These are phyloP conservation scores for Ceratina australensis DNA, from an alignment of 1,140 invertebrate species.

Conservation along the genomic window DNA sequence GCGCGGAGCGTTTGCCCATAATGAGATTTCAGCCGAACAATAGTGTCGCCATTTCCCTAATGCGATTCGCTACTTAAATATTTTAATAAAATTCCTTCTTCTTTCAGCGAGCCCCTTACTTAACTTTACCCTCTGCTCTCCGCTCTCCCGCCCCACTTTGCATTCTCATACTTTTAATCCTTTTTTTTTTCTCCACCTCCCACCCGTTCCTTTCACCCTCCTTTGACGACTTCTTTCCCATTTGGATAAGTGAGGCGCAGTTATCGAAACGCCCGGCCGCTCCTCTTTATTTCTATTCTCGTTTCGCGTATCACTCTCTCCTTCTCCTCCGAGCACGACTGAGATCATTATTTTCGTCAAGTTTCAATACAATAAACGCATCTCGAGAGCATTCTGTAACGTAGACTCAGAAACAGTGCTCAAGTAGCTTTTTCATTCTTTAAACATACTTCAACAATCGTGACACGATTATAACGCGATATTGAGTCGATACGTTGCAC, in stretches of 20 bases:
- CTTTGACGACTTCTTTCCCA: slow-evolving; percentile 44
- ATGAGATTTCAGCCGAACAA: slow-evolving; percentile 73
- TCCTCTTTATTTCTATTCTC: slow-evolving; percentile 34
- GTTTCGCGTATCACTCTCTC: background rate
- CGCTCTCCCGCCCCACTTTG: slow-evolving; percentile 31
- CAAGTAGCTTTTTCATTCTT: no score
- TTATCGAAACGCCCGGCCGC: slow-evolving; percentile 46
- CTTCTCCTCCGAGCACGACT: background rate
- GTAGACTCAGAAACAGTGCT: no score
- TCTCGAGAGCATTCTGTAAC: no score
- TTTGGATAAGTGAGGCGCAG: slow-evolving; percentile 49
- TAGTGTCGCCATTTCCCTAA: slow-evolving; percentile 72
- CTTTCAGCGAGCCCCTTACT: slow-evolving; percentile 51
- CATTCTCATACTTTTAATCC: slow-evolving; percentile 43
- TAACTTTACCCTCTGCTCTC: slow-evolving; percentile 50
- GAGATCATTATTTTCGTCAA: background rate
- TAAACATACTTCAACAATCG: no score
- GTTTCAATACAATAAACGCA: no score
- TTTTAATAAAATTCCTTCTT: slow-evolving; percentile 73
- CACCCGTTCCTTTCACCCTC: background rate
- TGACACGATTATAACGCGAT: no score
- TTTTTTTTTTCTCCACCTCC: slow-evolving; percentile 14
- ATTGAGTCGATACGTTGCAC: no score
- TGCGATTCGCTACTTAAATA: slow-evolving; percentile 74
- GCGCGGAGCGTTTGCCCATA: slow-evolving; percentile 55